These are phyloP conservation scores for Arctocebus calabarensis DNA, from an alignment of 2,797 vertebrate genomes.

Conservation along the genomic window DNA sequence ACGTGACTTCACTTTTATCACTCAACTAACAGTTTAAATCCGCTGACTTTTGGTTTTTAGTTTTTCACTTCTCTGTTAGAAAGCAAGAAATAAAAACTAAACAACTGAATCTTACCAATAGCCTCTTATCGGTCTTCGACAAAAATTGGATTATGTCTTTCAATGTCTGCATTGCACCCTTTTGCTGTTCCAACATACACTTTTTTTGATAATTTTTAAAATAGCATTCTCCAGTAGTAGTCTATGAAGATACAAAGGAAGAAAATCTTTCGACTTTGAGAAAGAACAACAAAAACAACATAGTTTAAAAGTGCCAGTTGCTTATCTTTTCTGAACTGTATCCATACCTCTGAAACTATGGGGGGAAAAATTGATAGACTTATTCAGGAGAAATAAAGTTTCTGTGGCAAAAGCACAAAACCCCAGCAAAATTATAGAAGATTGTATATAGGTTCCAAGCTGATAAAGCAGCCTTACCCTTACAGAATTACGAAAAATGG, in stretches of 20 bases:
- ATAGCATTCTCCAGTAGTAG: constrained; percentile 90
- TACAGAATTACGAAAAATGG: constrained; percentile 16
- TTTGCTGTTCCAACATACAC: constrained; percentile 87
- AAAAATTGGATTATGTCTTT: constrained; percentile 93
- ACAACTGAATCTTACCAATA: constrained; percentile 89
- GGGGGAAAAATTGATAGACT: constrained; percentile 46
- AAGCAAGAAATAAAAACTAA: not conserved
- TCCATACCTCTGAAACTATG: constrained; percentile 16
- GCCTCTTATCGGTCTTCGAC: constrained; percentile 90
- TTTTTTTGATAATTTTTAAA: constrained; percentile 87
- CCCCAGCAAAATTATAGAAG: not conserved
- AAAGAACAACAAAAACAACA: not conserved
- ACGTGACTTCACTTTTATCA: not conserved
- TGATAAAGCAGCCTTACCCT: not conserved
- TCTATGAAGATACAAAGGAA: constrained; percentile 83
- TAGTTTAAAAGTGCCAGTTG: not conserved
- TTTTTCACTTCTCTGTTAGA: not conserved
- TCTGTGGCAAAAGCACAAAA: constrained; percentile 14
- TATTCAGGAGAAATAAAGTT: constrained; percentile 12
- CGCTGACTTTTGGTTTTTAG: not conserved
- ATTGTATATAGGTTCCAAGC: not conserved
- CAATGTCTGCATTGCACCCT: constrained; percentile 86
- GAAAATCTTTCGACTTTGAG: not conserved
- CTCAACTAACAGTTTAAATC: not conserved
- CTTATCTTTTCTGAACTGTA: constrained; percentile 43